These are phyloP conservation scores for Heliangelus exortis DNA, from an alignment of 2,797 vertebrate species.

Conservation along the genomic window DNA sequence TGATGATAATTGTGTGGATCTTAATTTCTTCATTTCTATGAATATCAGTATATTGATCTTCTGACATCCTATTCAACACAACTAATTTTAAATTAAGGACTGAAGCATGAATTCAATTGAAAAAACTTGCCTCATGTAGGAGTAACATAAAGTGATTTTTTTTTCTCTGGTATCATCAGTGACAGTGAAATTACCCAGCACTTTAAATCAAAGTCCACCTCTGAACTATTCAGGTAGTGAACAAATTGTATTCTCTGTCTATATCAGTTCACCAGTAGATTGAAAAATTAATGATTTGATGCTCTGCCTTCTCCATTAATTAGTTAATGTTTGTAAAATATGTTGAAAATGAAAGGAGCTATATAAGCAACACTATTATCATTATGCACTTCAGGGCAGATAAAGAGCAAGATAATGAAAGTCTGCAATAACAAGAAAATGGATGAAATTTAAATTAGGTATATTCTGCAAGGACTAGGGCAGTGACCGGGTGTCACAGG, in stretches of 20 bases:
- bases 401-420: conserved; percentile 47
- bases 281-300: conserved; percentile 40
- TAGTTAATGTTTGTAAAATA: conserved; percentile 56
- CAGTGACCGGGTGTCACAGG: background rate
- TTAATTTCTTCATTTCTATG: conserved; percentile 54
- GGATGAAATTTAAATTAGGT: conserved; percentile 41
- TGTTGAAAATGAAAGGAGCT: conserved; percentile 33
- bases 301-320: conserved; percentile 52
- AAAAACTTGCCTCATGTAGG: background rate
- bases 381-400: conserved; percentile 14
- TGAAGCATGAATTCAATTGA: conserved; percentile 18
- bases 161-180: background rate
- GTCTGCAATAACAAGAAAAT: conserved; percentile 14
- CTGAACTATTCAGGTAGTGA: conserved; percentile 27
- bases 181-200: background rate
- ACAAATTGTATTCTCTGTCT: conserved; percentile 42
- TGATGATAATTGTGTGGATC: conserved; percentile 54
- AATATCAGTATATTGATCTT: conserved; percentile 38
- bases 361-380: conserved; percentile 14
- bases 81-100: conserved; percentile 32
- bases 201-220: conserved; percentile 28
- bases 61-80: conserved; percentile 25
- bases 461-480: background rate
- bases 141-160: conserved; percentile 11
- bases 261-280: background rate